Evolutionary conservation across 92 coral and sea anemone species (phyloP).

Genomic region (Actinostola sp.): DNA sequence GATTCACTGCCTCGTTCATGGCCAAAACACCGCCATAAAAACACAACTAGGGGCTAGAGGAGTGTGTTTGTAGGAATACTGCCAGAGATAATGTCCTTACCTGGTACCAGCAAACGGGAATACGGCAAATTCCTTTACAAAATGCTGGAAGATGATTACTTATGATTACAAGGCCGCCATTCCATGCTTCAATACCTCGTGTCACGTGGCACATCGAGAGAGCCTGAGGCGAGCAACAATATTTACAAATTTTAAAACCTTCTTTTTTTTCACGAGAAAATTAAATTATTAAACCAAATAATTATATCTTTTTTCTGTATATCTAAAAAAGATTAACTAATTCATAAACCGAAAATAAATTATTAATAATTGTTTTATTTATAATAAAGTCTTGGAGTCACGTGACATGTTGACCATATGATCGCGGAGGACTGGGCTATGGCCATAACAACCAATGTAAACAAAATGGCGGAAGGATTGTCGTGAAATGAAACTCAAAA

Average conservation of each 20-base stretch:
- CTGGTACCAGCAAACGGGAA: not conserved
- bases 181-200: constrained; percentile 28
- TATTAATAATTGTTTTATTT: not conserved
- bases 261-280: not conserved
- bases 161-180: constrained; percentile 16
- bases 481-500: not conserved
- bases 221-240: constrained; percentile 12
- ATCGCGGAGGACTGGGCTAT: constrained; percentile 6
- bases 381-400: not conserved
- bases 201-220: constrained; percentile 15
- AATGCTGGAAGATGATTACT: not conserved
- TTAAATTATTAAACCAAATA: no score
- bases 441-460: constrained; percentile 27
- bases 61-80: not conserved
- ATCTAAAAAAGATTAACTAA: not conserved
- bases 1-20: not conserved
- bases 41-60: not conserved
- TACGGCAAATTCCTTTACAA: constrained; percentile 19
- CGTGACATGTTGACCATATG: not conserved
- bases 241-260: not conserved
- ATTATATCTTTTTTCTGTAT: no score
- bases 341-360: not conserved
- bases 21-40: constrained; percentile 2
- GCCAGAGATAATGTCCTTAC: constrained; percentile 5
- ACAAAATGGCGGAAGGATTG: constrained; percentile 27